phyloP scores from a whole-genome alignment of 2,113 vertebrate species.

The Gadus macrocephalus region DNA sequence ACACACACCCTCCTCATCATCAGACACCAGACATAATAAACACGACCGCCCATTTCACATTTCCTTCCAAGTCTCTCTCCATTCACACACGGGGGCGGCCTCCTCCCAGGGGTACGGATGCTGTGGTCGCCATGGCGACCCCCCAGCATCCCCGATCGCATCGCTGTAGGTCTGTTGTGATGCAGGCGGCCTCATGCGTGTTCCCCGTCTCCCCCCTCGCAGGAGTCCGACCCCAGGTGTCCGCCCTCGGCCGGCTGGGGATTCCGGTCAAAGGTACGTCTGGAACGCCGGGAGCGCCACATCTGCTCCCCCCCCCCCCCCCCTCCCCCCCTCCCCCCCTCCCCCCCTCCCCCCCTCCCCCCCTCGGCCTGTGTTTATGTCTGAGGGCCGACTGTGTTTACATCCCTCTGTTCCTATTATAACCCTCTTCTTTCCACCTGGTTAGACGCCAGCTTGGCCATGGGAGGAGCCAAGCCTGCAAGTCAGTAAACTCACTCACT shows the following conservation, averaged over 20 bases:
- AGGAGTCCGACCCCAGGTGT: conserved; percentile 63
- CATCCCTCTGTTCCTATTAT: not conserved
- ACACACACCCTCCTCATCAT: not conserved
- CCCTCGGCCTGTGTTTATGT: too few species aligned
- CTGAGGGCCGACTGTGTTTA: conserved; percentile 13
- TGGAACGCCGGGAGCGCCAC: too few species aligned
- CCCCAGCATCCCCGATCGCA: not conserved
- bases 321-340: too few species aligned
- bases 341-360: too few species aligned
- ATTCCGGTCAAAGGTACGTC: too few species aligned
- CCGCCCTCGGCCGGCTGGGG: conserved; percentile 28
- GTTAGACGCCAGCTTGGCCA: conserved; percentile 46
- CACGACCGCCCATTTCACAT: not conserved
- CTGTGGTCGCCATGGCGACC: not conserved
- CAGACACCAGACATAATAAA: conserved; percentile 1
- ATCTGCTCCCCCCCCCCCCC: too few species aligned
- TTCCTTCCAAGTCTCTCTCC: not conserved
- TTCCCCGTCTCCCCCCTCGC: conserved; percentile 5
- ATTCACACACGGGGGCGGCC: not conserved
- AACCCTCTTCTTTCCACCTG: not conserved
- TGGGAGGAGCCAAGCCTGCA: conserved; percentile 48
- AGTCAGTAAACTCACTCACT: conserved; percentile 34
- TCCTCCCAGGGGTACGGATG: not conserved
- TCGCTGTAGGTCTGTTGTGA: not conserved
- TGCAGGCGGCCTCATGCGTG: not conserved